phyloP scores from a whole-genome alignment of 2,888 invertebrate genomes.

The Dicyrtomina minuta region DNA sequence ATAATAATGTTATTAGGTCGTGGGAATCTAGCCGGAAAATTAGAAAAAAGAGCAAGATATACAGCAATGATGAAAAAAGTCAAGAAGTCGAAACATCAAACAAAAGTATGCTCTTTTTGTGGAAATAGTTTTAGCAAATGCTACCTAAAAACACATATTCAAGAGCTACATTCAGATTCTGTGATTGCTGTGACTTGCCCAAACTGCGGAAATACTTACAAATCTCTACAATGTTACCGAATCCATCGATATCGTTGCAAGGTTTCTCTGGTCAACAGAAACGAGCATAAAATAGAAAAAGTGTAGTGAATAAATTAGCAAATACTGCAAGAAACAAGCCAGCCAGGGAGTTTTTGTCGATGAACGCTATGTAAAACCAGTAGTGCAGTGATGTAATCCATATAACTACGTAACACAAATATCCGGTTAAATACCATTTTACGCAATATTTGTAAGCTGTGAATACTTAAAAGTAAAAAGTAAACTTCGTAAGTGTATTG shows the following conservation, averaged over 20 bases:
- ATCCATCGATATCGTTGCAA: slow-evolving; percentile 12
- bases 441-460: too few species aligned
- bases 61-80: slow-evolving; percentile 4
- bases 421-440: too few species aligned
- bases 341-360: too few species aligned
- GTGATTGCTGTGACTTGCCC: neutral
- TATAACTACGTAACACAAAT: too few species aligned
- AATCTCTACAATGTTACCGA: neutral
- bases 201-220: slow-evolving; percentile 6
- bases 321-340: too few species aligned
- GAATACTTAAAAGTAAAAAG: too few species aligned
- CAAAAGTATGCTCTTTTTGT: neutral
- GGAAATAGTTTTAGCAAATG: neutral
- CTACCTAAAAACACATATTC: slow-evolving; percentile 11
- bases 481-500: too few species aligned
- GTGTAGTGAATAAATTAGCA: too few species aligned
- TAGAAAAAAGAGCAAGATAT: neutral
- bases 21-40: neutral
- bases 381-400: too few species aligned
- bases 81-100: neutral
- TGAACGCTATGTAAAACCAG: too few species aligned
- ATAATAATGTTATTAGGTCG: neutral
- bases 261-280: neutral
- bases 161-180: slow-evolving; percentile 9
- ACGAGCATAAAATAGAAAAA: too few species aligned